Conservation (phyloP, 2,113 vertebrate species). For the Orthonyx spaldingii region DNA sequence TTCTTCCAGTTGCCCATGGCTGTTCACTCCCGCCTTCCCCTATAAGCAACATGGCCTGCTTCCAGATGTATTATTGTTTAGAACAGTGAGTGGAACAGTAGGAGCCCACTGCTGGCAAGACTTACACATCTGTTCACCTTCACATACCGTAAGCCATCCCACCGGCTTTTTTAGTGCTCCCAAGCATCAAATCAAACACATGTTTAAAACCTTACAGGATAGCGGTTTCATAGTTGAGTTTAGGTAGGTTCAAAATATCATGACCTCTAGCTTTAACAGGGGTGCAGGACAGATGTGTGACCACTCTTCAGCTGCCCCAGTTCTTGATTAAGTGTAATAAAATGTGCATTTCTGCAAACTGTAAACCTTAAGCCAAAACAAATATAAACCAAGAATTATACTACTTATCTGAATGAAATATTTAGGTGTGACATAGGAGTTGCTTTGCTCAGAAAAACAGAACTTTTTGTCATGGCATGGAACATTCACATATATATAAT, state of each 20-base stretch:
- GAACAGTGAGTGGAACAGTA: background rate
- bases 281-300: background rate
- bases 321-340: background rate
- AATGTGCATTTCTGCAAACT: background rate
- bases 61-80: background rate
- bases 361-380: background rate
- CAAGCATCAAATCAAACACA: background rate
- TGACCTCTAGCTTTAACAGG: background rate
- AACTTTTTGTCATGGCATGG: background rate
- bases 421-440: background rate
- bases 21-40: background rate
- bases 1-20: background rate
- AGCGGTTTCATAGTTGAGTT: background rate
- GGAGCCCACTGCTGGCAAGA: background rate
- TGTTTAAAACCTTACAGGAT: background rate
- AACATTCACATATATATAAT: background rate
- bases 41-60: background rate
- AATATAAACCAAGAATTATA: background rate
- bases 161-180: background rate
- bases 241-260: background rate
- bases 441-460: background rate
- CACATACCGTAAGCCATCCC: fast-evolving
- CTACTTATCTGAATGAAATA: background rate
- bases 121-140: fast-evolving
- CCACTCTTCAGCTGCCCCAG: background rate